Conservation (phyloP, 2,113 vertebrate species). For the Psettodes erumei region DNA sequence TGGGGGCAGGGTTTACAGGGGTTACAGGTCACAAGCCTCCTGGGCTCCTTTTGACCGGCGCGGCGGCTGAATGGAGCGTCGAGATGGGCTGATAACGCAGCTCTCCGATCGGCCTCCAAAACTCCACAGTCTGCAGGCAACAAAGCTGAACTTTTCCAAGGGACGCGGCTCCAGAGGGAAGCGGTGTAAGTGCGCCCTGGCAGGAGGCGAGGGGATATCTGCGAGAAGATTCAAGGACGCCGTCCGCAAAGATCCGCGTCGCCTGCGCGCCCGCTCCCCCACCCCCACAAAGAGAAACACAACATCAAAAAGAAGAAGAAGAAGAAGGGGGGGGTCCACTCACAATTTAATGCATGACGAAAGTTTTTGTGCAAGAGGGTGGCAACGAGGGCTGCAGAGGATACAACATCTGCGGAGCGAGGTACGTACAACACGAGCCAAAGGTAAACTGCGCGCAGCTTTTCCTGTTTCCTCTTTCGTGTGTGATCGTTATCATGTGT, state of each 20-base stretch:
- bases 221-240: constrained; percentile 28
- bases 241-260: constrained; percentile 26
- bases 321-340: constrained; percentile 76
- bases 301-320: constrained; percentile 67
- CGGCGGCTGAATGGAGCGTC: constrained; percentile 66
- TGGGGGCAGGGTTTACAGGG: constrained; percentile 77
- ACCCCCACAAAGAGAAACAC: constrained; percentile 75
- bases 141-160: too few species aligned
- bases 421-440: constrained; percentile 2
- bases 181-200: neutral
- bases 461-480: neutral
- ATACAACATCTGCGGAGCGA: constrained; percentile 67
- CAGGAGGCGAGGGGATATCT: neutral
- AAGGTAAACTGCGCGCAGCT: constrained; percentile 32
- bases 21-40: constrained; percentile 87
- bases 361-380: constrained; percentile 55
- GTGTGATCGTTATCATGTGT: neutral
- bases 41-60: constrained; percentile 85
- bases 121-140: too few species aligned
- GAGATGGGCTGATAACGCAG: constrained; percentile 5
- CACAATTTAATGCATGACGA: constrained; percentile 80
- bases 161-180: neutral
- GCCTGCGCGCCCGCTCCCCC: constrained; percentile 52
- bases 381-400: constrained; percentile 31
- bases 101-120: too few species aligned